A percentile compares a stretch with the other conserved stretches of the same genome.
Conservation (phyloP, 2,113 vertebrate species). For the Phalacrocorax carbo region DNA sequence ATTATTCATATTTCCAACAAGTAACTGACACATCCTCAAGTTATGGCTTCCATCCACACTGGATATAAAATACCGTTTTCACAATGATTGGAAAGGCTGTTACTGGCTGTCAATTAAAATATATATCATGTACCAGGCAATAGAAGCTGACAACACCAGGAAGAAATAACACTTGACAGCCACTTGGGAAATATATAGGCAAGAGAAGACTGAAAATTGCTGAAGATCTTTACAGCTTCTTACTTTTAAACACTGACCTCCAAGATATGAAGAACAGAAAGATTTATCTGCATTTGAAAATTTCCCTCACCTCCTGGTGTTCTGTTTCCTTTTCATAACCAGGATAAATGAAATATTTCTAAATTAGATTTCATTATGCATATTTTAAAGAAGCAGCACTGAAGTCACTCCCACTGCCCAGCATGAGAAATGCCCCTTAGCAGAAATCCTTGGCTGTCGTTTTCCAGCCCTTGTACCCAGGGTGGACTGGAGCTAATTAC, state of each 20-base stretch:
- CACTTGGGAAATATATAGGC: constrained; percentile 39
- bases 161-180: constrained; percentile 24
- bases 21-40: constrained; percentile 19
- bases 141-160: constrained; percentile 14
- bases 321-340: not conserved
- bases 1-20: constrained; percentile 30
- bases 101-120: constrained; percentile 58
- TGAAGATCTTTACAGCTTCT: constrained; percentile 5
- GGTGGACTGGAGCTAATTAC: not conserved
- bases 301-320: not conserved
- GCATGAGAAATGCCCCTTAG: not conserved
- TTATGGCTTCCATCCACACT: not conserved
- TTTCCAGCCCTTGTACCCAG: not conserved
- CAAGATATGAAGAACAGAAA: not conserved
- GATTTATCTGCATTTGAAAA: not conserved
- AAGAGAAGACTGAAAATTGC: constrained; percentile 32
- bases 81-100: constrained; percentile 28
- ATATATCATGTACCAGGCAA: constrained; percentile 38
- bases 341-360: not conserved
- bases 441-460: not conserved
- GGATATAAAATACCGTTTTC: constrained; percentile 23
- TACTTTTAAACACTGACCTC: constrained; percentile 40
- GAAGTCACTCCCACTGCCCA: not conserved
- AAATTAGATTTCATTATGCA: not conserved
- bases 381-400: not conserved